Conservation (phyloP, 2,888 invertebrate genomes). For the Trypoxylon attenuatum region DNA sequence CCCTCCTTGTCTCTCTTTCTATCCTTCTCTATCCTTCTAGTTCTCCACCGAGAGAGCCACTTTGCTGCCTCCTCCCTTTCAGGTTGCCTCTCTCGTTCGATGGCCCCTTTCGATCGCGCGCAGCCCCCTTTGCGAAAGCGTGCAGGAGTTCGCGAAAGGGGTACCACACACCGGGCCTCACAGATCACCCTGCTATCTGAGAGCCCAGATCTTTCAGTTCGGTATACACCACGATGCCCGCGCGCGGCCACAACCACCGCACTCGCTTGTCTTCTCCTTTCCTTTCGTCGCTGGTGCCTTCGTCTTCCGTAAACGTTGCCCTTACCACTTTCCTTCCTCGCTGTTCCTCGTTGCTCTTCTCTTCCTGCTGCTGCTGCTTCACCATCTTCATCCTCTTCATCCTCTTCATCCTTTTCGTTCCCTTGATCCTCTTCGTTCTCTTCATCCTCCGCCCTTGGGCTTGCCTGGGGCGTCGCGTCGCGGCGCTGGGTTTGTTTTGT, state of each 20-base stretch:
- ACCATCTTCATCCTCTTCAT: conserved; percentile 1
- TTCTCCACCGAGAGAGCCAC: neutral
- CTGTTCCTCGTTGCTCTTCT: conserved; percentile 3
- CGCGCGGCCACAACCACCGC: neutral
- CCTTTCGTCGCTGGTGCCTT: conserved; percentile 18
- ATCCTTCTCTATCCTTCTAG: conserved; percentile 10
- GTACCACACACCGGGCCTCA: conserved; percentile 75
- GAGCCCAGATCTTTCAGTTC: conserved; percentile 68
- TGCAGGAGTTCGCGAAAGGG: conserved; percentile 68
- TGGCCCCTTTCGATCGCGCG: conserved; percentile 47
- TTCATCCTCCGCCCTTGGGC: conserved; percentile 4
- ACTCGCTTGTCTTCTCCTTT: conserved; percentile 28
- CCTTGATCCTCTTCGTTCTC: conserved; percentile 17
- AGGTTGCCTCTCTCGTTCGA: conserved; percentile 37
- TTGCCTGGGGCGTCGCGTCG: conserved; percentile 22
- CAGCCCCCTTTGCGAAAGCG: conserved; percentile 62
- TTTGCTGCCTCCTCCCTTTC: conserved; percentile 4
- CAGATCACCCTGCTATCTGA: conserved; percentile 74
- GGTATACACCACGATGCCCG: conserved; percentile 51
- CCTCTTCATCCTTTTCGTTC: neutral
- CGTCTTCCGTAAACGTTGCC: conserved; percentile 15
- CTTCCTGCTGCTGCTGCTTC: conserved; percentile 2
- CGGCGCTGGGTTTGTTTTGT: conserved; percentile 38
- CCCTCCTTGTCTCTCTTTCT: conserved; percentile 20
- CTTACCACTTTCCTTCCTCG: neutral